phyloP scores from a whole-genome alignment of 2,113 vertebrate species.

The Pluvialis apricaria region DNA sequence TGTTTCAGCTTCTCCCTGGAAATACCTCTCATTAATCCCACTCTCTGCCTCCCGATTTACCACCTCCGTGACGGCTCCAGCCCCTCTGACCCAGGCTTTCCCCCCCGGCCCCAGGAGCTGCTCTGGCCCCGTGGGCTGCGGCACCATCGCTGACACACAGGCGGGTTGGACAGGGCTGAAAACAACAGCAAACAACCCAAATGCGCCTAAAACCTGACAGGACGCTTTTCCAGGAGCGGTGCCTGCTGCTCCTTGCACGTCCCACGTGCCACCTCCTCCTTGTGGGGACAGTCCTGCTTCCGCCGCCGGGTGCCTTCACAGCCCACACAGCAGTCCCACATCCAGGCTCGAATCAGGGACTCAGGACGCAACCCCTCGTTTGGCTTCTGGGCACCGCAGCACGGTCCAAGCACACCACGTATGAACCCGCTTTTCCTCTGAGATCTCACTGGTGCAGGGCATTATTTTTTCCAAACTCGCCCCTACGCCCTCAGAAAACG shows the following conservation, averaged over 20 bases:
- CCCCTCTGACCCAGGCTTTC: neutral
- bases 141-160: neutral
- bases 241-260: neutral
- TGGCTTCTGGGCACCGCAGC: neutral
- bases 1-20: neutral
- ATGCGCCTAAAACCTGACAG: neutral
- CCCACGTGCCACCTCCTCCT: neutral
- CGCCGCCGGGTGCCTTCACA: neutral
- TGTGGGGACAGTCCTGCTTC: neutral
- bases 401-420: fast-evolving
- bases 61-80: too few species aligned
- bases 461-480: neutral
- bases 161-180: neutral
- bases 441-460: neutral
- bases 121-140: neutral
- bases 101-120: neutral
- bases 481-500: neutral
- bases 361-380: fast-evolving
- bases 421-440: neutral
- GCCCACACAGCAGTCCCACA: neutral
- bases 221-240: fast-evolving
- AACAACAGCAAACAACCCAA: neutral
- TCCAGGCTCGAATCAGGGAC: neutral
- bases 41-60: neutral
- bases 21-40: neutral